phyloP scores from a whole-genome alignment of 2,888 invertebrate genomes.

The Sarcophaga caerulescens region DNA sequence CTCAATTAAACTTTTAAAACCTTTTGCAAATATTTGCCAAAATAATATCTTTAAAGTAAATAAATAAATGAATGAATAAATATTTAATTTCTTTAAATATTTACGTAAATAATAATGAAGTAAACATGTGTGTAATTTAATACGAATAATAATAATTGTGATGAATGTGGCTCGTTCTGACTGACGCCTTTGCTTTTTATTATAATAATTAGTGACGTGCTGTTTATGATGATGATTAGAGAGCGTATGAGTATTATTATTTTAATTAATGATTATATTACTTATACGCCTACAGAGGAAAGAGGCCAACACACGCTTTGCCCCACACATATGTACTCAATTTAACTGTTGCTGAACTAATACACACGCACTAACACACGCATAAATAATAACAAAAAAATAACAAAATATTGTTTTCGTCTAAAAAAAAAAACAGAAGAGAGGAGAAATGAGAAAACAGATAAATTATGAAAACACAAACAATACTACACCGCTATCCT shows the following conservation, averaged over 20 bases:
- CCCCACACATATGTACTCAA: neutral
- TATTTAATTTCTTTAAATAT: too few species aligned
- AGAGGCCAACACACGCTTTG: neutral
- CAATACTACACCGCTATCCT: too few species aligned
- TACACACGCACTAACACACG: slow-evolving; percentile 1
- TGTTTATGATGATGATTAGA: slow-evolving; percentile 37
- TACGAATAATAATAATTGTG: neutral
- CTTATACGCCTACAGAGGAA: slow-evolving; percentile 24
- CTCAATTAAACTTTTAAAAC: too few species aligned
- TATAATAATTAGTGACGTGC: slow-evolving; percentile 52
- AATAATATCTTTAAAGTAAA: too few species aligned
- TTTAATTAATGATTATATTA: slow-evolving; percentile 50
- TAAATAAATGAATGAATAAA: too few species aligned
- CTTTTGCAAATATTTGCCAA: too few species aligned
- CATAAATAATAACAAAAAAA: neutral
- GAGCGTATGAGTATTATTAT: slow-evolving; percentile 1
- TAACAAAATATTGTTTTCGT: too few species aligned
- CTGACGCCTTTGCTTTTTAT: neutral
- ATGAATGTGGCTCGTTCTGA: neutral
- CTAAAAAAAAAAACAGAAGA: too few species aligned
- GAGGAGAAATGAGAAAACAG: too few species aligned
- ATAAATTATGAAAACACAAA: too few species aligned
- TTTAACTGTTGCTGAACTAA: neutral
- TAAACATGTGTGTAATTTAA: too few species aligned
- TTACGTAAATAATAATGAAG: too few species aligned